These are phyloP conservation scores for Melanocharis versteri DNA, from an alignment of 2,113 vertebrate genomes.

Conservation along the genomic window DNA sequence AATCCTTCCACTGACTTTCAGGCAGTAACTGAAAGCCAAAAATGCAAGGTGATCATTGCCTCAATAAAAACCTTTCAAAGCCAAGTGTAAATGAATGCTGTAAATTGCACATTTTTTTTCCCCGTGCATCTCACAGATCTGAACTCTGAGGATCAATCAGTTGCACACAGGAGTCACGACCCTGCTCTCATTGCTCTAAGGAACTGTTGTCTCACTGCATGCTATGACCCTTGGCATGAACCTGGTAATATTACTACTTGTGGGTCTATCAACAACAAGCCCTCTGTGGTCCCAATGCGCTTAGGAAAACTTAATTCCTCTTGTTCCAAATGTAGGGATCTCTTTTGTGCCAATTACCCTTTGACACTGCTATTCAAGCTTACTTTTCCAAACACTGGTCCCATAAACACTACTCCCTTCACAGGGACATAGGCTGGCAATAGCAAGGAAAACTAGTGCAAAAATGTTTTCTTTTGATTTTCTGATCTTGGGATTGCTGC, in stretches of 20 bases:
- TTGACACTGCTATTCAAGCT: conserved; percentile 8
- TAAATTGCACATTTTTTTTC: not conserved
- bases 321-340: conserved; percentile 22
- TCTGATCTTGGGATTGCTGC: not conserved
- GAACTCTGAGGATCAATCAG: conserved; percentile 38
- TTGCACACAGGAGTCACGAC: conserved; percentile 13
- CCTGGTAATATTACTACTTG: conserved; percentile 42
- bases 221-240: conserved; percentile 36
- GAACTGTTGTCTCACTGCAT: conserved; percentile 39
- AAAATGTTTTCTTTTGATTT: not conserved
- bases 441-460: not conserved
- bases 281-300: conserved; percentile 31
- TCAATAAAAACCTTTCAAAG: conserved; percentile 10
- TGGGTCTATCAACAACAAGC: conserved; percentile 32
- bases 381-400: conserved; percentile 16
- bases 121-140: not conserved
- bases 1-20: not conserved
- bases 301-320: conserved; percentile 43
- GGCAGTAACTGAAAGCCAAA: conserved; percentile 3
- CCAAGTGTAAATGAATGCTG: not conserved
- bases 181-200: conserved; percentile 16
- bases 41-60: not conserved
- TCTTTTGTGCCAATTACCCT: conserved; percentile 42
- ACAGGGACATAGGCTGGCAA: not conserved
- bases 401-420: not conserved